Conservation (phyloP, 2,888 invertebrate genomes). For the Stictocephala bisonia region DNA sequence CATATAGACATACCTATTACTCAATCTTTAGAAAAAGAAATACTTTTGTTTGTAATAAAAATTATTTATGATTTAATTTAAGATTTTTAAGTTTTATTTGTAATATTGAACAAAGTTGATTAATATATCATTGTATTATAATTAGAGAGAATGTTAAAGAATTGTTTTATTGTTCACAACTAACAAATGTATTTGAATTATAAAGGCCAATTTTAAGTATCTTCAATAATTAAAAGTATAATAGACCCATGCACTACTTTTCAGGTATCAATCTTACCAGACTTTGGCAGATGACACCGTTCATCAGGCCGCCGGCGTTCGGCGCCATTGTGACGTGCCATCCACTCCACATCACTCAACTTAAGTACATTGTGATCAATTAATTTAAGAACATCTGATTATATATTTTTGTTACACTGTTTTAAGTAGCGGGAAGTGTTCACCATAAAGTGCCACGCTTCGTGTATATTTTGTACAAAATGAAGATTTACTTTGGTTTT, state of each 20-base stretch:
- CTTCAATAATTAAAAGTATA: too few relatives aligned
- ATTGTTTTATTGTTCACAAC: too few relatives aligned
- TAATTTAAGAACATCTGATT: constrained; percentile 14
- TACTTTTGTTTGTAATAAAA: too few relatives aligned
- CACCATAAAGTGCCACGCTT: constrained; percentile 20
- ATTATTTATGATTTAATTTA: too few relatives aligned
- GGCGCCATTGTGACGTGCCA: not conserved
- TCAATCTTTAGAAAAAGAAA: too few relatives aligned
- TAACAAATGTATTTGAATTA: too few relatives aligned
- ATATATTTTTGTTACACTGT: constrained; percentile 19
- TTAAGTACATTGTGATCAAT: constrained; percentile 15
- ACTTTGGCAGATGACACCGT: constrained; percentile 39
- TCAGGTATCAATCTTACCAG: constrained; percentile 35
- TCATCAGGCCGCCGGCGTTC: not conserved
- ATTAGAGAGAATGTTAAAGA: not conserved
- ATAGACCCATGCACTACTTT: not conserved
- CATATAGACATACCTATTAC: too few relatives aligned
- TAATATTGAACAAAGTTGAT: too few relatives aligned
- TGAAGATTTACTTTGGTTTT: not conserved
- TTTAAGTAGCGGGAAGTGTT: constrained; percentile 1
- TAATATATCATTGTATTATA: too few relatives aligned
- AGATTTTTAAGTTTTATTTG: too few relatives aligned
- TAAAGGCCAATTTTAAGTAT: not conserved
- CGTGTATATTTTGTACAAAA: constrained; percentile 22
- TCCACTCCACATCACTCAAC: not conserved